These are phyloP conservation scores for Cercopithecus mitis DNA, from an alignment of 2,797 vertebrate species.

Conservation along the genomic window DNA sequence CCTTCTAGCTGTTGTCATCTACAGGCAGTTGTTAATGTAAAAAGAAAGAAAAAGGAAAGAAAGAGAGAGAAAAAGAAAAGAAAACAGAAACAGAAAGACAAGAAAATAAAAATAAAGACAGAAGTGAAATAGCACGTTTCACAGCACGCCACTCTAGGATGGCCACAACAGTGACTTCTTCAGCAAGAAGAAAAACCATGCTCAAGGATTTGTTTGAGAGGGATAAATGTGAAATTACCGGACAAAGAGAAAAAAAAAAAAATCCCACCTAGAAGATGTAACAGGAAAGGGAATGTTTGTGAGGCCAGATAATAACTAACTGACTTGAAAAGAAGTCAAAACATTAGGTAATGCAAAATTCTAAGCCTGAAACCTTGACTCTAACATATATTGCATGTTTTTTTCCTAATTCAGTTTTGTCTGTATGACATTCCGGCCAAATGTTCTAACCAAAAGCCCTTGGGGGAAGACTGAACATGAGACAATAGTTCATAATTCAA, in stretches of 20 bases:
- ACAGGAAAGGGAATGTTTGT: slow-evolving; percentile 38
- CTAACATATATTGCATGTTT: slow-evolving; percentile 64
- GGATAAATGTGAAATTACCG: neutral
- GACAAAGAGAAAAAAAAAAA: slow-evolving; percentile 38
- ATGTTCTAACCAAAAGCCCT: slow-evolving; percentile 77
- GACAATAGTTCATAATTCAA: slow-evolving; percentile 76
- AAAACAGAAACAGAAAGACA: neutral
- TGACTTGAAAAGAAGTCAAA: slow-evolving; percentile 71
- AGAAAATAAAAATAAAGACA: slow-evolving; percentile 49
- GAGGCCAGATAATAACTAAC: slow-evolving; percentile 63
- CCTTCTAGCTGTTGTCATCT: slow-evolving; percentile 53
- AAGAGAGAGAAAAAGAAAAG: neutral
- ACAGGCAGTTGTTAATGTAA: slow-evolving; percentile 41
- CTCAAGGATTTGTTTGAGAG: neutral
- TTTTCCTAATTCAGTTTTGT: slow-evolving; percentile 71
- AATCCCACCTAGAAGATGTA: neutral
- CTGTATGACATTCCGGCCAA: slow-evolving; percentile 62
- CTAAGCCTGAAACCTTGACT: slow-evolving; percentile 56
- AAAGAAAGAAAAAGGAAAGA: neutral
- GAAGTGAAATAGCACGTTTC: slow-evolving; percentile 48
- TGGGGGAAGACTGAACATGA: slow-evolving; percentile 72
- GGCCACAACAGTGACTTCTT: slow-evolving; percentile 40
- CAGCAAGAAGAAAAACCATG: slow-evolving; percentile 29
- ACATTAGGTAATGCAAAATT: slow-evolving; percentile 67
- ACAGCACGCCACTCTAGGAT: slow-evolving; percentile 43